These are phyloP conservation scores for Sarcophaga subvicina DNA, from an alignment of 2,888 invertebrate genomes.

Conservation along the genomic window DNA sequence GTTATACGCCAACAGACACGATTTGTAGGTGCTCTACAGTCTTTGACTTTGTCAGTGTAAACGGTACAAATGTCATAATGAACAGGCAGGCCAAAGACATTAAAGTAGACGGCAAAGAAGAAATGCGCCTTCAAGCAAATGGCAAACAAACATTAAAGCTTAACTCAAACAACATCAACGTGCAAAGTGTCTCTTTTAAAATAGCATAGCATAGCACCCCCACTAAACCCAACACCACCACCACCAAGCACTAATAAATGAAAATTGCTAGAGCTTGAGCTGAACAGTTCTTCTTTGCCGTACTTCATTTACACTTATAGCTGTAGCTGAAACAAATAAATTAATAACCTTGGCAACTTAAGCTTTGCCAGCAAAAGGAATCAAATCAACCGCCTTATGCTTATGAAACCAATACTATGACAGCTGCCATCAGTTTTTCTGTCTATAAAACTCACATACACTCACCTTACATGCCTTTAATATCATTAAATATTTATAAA, in stretches of 20 bases:
- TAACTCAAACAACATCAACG: neutral
- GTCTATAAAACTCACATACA: neutral
- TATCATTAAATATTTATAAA: neutral
- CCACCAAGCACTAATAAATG: constrained; percentile 7
- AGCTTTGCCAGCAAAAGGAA: neutral
- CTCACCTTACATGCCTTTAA: neutral
- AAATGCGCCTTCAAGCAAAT: constrained; percentile 21
- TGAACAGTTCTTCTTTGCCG: neutral
- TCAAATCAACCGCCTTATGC: neutral
- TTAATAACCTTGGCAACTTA: constrained; percentile 41
- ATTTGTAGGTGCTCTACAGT: neutral
- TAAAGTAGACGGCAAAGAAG: constrained; percentile 17
- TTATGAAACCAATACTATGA: neutral
- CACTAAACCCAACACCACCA: neutral
- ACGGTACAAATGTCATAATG: constrained; percentile 44
- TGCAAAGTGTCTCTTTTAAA: neutral
- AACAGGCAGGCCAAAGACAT: constrained; percentile 53
- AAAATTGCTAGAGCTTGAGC: constrained; percentile 6
- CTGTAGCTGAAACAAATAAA: neutral
- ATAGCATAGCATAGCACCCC: neutral
- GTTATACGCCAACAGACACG: constrained; percentile 62
- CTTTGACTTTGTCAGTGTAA: constrained; percentile 10
- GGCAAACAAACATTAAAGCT: constrained; percentile 47
- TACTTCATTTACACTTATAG: neutral
- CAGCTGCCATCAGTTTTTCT: neutral